Evolutionary conservation across 2,888 invertebrate species (phyloP).

Genomic region (Dromius quadrimaculatus): DNA sequence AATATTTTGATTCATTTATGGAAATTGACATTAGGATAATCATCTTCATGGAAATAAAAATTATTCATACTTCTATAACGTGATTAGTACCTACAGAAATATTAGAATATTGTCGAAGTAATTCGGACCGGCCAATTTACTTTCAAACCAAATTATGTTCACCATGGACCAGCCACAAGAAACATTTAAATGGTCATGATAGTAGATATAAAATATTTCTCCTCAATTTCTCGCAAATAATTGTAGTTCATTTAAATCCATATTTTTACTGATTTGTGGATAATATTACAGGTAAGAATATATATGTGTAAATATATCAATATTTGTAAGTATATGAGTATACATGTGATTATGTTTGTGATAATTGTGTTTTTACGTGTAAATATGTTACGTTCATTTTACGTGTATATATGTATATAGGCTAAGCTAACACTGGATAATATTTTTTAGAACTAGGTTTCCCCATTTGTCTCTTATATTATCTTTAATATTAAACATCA

Average conservation of each 20-base stretch:
- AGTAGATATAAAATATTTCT: too few relatives aligned
- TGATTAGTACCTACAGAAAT: too few relatives aligned
- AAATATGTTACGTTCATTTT: background rate
- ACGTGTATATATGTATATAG: slow-evolving; percentile 1
- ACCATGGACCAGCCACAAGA: slow-evolving; percentile 8
- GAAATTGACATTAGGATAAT: too few relatives aligned
- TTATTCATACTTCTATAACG: too few relatives aligned
- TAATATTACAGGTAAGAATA: slow-evolving; percentile 7
- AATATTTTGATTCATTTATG: too few relatives aligned
- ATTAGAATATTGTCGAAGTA: too few relatives aligned
- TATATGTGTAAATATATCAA: slow-evolving; percentile 25
- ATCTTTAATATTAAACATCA: slow-evolving; percentile 37
- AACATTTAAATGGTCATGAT: too few relatives aligned
- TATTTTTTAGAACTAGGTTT: slow-evolving; percentile 34
- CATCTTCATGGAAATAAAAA: too few relatives aligned
- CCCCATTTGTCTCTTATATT: slow-evolving; percentile 26
- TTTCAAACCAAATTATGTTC: background rate
- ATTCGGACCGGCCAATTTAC: slow-evolving; percentile 7
- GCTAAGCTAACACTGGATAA: slow-evolving; percentile 24
- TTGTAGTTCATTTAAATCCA: too few relatives aligned
- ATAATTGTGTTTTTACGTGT: slow-evolving; percentile 15
- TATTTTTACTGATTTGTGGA: slow-evolving; percentile 7
- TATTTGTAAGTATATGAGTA: background rate
- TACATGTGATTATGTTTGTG: slow-evolving; percentile 12
- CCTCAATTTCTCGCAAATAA: too few relatives aligned